These are phyloP conservation scores for Tiphia femorata DNA, from an alignment of 2,888 invertebrate species.

Conservation along the genomic window DNA sequence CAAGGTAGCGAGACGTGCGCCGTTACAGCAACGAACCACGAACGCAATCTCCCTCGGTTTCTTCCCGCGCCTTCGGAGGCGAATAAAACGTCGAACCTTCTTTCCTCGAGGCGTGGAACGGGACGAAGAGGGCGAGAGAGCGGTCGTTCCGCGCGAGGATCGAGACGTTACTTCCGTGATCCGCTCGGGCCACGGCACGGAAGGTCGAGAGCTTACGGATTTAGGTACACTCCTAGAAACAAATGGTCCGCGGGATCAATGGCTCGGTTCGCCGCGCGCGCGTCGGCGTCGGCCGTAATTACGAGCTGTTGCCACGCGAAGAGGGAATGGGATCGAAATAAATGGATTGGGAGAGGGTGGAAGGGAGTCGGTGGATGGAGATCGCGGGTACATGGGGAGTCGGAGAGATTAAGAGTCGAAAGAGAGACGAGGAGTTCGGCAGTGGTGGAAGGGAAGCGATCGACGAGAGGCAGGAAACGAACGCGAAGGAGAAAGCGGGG, in stretches of 20 bases:
- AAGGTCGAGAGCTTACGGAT: constrained; percentile 17
- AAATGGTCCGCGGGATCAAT: constrained; percentile 42
- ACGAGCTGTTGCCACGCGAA: constrained; percentile 45
- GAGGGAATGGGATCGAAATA: background rate
- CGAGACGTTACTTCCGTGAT: constrained; percentile 26
- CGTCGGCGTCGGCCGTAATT: constrained; percentile 43
- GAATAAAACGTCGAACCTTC: background rate
- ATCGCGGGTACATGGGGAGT: too few species aligned
- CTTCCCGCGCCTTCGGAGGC: too few species aligned
- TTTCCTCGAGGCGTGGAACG: background rate
- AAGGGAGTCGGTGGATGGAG: background rate
- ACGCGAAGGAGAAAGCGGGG: constrained; percentile 14
- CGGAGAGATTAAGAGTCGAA: too few species aligned
- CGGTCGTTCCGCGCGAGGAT: constrained; percentile 10
- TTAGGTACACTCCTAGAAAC: constrained; percentile 26
- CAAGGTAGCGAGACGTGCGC: too few species aligned
- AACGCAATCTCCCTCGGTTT: too few species aligned
- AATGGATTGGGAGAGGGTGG: constrained; percentile 7
- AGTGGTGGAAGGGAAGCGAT: too few species aligned
- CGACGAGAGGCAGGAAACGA: constrained; percentile 11
- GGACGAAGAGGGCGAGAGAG: background rate
- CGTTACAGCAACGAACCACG: too few species aligned
- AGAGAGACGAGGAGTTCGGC: too few species aligned
- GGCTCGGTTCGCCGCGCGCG: too few species aligned
- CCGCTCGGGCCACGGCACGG: constrained; percentile 19